Evolutionary conservation across 37 sponge, comb jelly and placozoan genomes (phyloP).

Genomic region (Aplysina aerophoba): DNA sequence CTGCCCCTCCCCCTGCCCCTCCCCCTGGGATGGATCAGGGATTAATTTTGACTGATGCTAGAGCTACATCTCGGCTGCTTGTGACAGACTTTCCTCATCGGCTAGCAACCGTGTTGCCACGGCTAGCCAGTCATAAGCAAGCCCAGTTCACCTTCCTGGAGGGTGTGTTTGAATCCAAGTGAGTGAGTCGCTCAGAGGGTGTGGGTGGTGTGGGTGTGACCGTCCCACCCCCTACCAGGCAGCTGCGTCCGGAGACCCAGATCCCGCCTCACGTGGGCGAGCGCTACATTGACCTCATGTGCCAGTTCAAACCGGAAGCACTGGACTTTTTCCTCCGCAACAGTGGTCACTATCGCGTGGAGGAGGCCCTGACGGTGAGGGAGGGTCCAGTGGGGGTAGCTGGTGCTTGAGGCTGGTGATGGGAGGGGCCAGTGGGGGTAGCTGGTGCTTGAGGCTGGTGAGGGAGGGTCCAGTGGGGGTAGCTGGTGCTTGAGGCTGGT

Average conservation of each 20-base stretch:
- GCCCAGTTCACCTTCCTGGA: constrained; percentile 67
- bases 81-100: constrained; percentile 79
- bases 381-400: too few species aligned
- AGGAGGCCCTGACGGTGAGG: constrained; percentile 72
- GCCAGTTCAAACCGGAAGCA: constrained; percentile 59
- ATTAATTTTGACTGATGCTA: constrained; percentile 59
- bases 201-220: background rate
- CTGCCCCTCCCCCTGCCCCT: background rate
- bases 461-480: too few species aligned
- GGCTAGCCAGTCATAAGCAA: constrained; percentile 47
- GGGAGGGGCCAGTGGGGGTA: too few species aligned
- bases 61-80: constrained; percentile 71
- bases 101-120: constrained; percentile 57
- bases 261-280: constrained; percentile 73
- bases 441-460: constrained; percentile 23
- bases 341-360: constrained; percentile 79
- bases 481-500: too few species aligned
- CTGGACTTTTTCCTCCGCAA: constrained; percentile 64
- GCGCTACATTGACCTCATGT: constrained; percentile 85
- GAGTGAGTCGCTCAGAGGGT: background rate
- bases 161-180: constrained; percentile 79
- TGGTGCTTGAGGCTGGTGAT: too few species aligned
- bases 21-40: constrained; percentile 44
- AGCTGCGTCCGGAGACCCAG: constrained; percentile 49
- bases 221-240: background rate